Evolutionary conservation across 2,888 invertebrate species (phyloP).

Genomic region (Congeria kusceri): DNA sequence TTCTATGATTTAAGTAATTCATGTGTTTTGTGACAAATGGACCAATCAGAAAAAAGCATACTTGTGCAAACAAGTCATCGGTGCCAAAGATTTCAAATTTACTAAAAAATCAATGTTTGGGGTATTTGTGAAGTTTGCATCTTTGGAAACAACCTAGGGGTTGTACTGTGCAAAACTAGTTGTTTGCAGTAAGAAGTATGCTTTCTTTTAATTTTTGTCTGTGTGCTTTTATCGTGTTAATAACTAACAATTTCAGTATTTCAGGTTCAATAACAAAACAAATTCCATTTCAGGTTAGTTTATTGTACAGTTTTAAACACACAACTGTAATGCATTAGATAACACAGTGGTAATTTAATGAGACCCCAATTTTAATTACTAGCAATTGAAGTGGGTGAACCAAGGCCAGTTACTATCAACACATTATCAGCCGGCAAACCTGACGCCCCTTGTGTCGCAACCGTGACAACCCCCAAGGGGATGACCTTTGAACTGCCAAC

Average conservation of each 20-base stretch:
- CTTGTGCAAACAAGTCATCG: slow-evolving; percentile 55
- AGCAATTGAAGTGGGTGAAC: slow-evolving; percentile 68
- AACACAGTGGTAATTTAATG: not conserved
- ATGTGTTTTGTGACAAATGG: not conserved
- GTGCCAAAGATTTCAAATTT: slow-evolving; percentile 57
- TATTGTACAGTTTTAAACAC: too few relatives aligned
- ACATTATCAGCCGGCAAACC: slow-evolving; percentile 67
- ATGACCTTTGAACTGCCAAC: slow-evolving; percentile 90
- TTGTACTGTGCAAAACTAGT: not conserved
- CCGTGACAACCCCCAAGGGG: slow-evolving; percentile 81
- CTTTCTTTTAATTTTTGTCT: not conserved
- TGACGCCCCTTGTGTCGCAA: slow-evolving; percentile 66
- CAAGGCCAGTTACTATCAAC: slow-evolving; percentile 58
- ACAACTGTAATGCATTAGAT: not conserved
- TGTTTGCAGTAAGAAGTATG: slow-evolving; percentile 12
- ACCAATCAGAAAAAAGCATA: slow-evolving; percentile 2
- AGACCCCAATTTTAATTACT: slow-evolving; percentile 15
- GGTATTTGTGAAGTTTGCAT: too few relatives aligned
- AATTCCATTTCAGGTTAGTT: too few relatives aligned
- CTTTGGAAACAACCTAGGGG: not conserved
- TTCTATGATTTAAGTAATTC: not conserved
- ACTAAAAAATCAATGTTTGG: not conserved
- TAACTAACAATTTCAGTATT: slow-evolving; percentile 1
- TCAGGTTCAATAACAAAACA: too few relatives aligned
- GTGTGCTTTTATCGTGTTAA: slow-evolving; percentile 2